These are phyloP conservation scores for Haplochromis vanheusdeni DNA, from an alignment of 2,113 vertebrate genomes.

Conservation along the genomic window DNA sequence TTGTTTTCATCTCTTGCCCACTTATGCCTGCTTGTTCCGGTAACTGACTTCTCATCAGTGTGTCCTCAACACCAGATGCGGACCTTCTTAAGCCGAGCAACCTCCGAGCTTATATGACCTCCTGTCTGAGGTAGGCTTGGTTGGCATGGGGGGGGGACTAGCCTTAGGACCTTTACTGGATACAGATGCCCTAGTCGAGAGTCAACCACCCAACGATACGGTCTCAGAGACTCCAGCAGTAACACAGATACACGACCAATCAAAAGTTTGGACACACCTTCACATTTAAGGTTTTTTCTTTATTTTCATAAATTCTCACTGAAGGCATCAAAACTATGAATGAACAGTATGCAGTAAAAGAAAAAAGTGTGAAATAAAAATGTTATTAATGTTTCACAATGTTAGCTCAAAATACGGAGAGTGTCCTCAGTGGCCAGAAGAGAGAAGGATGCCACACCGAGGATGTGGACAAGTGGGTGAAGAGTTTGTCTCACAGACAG, in stretches of 20 bases:
- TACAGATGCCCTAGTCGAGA: neutral
- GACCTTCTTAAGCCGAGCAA: neutral
- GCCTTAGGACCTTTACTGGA: neutral
- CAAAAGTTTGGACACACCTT: neutral
- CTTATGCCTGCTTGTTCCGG: neutral
- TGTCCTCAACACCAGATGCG: neutral
- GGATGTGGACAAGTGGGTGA: neutral
- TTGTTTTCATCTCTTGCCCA: neutral
- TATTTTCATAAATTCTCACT: neutral
- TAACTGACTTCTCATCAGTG: neutral
- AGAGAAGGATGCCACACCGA: neutral
- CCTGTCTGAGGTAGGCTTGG: neutral
- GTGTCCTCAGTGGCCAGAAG: neutral
- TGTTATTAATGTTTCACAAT: neutral
- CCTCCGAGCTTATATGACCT: neutral
- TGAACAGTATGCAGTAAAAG: neutral
- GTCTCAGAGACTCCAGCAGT: neutral
- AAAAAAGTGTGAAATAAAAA: neutral
- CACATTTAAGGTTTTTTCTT: neutral
- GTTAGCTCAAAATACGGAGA: neutral
- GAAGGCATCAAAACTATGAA: neutral
- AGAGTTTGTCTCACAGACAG: neutral
- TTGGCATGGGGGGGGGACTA: neutral
- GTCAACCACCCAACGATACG: neutral
- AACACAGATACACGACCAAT: neutral